Base-by-base conservation (phyloP, 2,113 vertebrate genomes). In the Silurus asotus region DNA sequence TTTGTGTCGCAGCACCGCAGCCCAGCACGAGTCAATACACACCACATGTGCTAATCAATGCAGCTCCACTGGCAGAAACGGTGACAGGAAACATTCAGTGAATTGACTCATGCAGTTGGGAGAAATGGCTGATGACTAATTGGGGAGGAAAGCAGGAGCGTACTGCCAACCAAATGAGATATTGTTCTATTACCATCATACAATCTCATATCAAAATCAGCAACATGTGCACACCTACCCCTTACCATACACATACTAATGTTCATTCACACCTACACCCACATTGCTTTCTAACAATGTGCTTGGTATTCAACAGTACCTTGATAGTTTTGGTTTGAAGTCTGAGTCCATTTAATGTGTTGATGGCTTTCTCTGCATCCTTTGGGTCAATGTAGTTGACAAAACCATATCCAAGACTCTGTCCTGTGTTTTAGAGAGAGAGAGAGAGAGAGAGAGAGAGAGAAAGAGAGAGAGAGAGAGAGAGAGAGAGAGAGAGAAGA, bases 261-360 rank as follows among this genome's bases (percentile, higher is more conserved):
- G 49, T 53, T 81, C 53, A 84, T 10, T 58, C 19, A 25, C 78
- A 65, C 3, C 77, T 81, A 56, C 59, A 1, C 19, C 72, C 67
- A 61, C 55, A 56, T 81, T 70, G n/a, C 13, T 45, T 56, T 74
- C 13, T 20, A 79, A 45, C 37, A 58, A 4, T 19, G 3, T 58
- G 15, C 3, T 25, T 37, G 55, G 25, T 17, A 49, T 75, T 87
- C 83, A 78, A 90, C 67, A 25, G 91, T 97, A 99, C 98, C 98
- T 99, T 99, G 95, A 99, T 99, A 91, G 98, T 99, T 99, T 99
- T 99, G 95, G 98, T 99, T 96, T 99, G 98, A 96, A 99, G 98
- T 97, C 98, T 97, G 94, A 99, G 98, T 97, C 98, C 98, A 95
- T 99, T 99, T 98, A 99, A 97, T 91, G 98, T 99, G 96, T 99